phyloP scores from a whole-genome alignment of 2,797 vertebrate genomes.

The Gorsachius magnificus region DNA sequence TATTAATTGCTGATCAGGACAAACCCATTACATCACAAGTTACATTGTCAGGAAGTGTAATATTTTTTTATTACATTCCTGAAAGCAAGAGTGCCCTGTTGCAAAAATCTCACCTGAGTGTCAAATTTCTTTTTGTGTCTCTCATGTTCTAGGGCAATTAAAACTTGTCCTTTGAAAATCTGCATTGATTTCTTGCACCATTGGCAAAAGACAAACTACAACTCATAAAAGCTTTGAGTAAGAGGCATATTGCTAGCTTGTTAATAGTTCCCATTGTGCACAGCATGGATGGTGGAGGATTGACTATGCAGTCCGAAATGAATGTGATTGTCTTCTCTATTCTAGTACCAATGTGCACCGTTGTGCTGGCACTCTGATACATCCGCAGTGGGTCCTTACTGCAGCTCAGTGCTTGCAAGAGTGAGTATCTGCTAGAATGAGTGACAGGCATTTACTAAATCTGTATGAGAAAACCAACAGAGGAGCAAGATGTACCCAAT shows the following conservation, averaged over 20 bases:
- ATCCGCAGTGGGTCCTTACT: constrained; percentile 89
- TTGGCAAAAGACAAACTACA: background rate
- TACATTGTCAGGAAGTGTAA: background rate
- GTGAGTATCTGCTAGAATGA: constrained; percentile 63
- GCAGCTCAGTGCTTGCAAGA: constrained; percentile 88
- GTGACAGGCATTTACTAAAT: background rate
- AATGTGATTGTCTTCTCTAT: background rate
- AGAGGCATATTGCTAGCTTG: background rate
- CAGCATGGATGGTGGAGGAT: background rate
- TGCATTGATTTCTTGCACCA: background rate
- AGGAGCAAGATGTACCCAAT: background rate
- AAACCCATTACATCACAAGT: background rate
- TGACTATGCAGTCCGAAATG: background rate
- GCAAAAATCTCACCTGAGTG: background rate
- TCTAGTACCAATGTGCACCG: constrained; percentile 79
- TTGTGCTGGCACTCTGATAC: constrained; percentile 90
- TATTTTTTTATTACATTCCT: background rate
- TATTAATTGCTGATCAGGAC: background rate
- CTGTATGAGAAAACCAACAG: background rate
- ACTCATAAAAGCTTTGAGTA: background rate
- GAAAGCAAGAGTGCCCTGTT: background rate
- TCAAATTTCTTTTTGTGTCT: background rate
- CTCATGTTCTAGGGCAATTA: background rate
- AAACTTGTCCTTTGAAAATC: background rate
- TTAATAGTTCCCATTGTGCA: background rate